Evolutionary conservation across 2,888 invertebrate species (phyloP).

Genomic region (Calameuta filiformis): DNA sequence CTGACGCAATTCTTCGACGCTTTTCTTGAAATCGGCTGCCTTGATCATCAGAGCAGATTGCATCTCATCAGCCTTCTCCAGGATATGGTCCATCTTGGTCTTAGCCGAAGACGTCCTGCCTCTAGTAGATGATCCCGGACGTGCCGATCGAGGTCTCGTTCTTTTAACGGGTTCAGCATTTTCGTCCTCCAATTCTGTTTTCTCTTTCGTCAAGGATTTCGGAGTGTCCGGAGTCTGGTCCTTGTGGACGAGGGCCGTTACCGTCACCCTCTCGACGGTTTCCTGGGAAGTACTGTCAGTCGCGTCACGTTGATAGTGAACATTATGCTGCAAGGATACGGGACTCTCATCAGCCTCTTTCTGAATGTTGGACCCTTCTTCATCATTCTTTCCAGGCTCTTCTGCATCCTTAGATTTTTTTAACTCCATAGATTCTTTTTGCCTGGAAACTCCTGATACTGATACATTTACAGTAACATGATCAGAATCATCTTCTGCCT

Average conservation of each 20-base stretch:
- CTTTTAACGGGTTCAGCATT: slow-evolving; percentile 36
- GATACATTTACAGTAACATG: not conserved
- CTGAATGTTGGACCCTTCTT: slow-evolving; percentile 33
- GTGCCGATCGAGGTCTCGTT: slow-evolving; percentile 35
- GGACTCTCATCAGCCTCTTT: slow-evolving; percentile 16
- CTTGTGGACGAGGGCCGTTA: slow-evolving; percentile 60
- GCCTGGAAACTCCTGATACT: slow-evolving; percentile 52
- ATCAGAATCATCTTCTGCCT: not conserved
- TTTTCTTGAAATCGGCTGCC: slow-evolving; percentile 42
- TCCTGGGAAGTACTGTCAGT: slow-evolving; percentile 62
- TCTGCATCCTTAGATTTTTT: slow-evolving; percentile 10
- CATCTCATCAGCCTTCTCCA: slow-evolving; percentile 47
- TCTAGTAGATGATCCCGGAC: slow-evolving; percentile 21
- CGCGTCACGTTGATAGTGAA: slow-evolving; percentile 38
- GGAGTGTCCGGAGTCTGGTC: slow-evolving; percentile 55
- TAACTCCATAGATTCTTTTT: slow-evolving; percentile 44
- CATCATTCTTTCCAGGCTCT: slow-evolving; percentile 20
- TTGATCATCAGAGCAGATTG: slow-evolving; percentile 45
- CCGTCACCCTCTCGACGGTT: slow-evolving; percentile 54
- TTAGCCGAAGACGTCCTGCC: slow-evolving; percentile 19
- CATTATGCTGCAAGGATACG: slow-evolving; percentile 20
- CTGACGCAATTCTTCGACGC: slow-evolving; percentile 49
- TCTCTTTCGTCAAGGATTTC: slow-evolving; percentile 1
- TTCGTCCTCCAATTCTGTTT: slow-evolving; percentile 27
- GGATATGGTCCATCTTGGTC: slow-evolving; percentile 46